Evolutionary conservation across 2,113 vertebrate species (phyloP), one percentile per base, ranked within the genome.

Genomic region (Deroptyus accipitrinus): DNA sequence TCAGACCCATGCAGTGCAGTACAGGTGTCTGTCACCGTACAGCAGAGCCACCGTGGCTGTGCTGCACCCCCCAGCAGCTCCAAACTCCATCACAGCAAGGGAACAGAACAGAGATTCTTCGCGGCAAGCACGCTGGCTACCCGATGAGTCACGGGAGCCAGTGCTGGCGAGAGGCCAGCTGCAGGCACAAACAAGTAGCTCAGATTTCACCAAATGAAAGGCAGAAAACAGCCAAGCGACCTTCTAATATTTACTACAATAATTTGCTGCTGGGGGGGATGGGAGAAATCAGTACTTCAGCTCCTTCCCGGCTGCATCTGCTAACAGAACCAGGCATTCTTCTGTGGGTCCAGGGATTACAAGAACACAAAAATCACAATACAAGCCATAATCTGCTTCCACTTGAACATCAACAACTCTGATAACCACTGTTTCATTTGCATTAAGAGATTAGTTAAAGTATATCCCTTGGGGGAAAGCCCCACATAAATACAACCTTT

Each of bases 81-180:
- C 66, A 30, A 33, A 0, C 46, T 66, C 17, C 0, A 41, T 3
- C 51, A 3, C 18, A 7, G 52, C 55, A 11, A 52, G 67, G 81
- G 78, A 92, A 95, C 75, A 91, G 80, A 92, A 84, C 59, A 2
- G 57, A 92, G 93, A 88, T 80, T 86, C 93, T 88, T 87, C 4
- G 1, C 8, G 8, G 35, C 0, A 1, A 72, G 62, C 68, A 51
- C 1, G 0, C 6, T 0, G 0, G 54, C 83, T 28, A 31, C 24
- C 61, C 52, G 1, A 33, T 48, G 69, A 87, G 87, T 77, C 92
- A 90, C 2, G 0, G 80, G 72, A 92, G 76, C 33, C 57, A 48
- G 51, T 2, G 5, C 72, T 75, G 80, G 83, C 90, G 48, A 39
- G 35, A 59, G 72, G 57, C 7, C 0, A 6, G 30, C 79, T 55